Conservation (phyloP, 1,140 invertebrate genomes). For the Penaeus japonicus region DNA sequence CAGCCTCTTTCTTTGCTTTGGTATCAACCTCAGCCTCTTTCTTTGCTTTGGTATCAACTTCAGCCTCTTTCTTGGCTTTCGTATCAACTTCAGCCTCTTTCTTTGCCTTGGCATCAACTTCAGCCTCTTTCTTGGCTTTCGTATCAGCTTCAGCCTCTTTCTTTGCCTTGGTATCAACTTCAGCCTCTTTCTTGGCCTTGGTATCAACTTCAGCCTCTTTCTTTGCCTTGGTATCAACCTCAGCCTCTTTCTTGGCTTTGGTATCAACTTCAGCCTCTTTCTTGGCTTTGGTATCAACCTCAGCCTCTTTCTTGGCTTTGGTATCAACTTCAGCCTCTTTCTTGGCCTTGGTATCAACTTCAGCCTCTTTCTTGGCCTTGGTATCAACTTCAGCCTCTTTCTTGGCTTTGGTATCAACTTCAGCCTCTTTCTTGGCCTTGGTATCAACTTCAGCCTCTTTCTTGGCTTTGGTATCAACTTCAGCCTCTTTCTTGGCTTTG, state of each 20-base stretch:
- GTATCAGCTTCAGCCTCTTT: background rate
- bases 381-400: background rate
- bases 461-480: background rate
- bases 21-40: background rate
- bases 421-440: too few relatives aligned
- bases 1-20: background rate
- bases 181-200: background rate
- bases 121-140: background rate
- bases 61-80: background rate
- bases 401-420: background rate
- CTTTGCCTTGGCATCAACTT: background rate
- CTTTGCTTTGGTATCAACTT: background rate
- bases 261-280: background rate
- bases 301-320: slow-evolving; percentile 7
- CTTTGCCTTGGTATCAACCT: background rate
- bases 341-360: background rate
- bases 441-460: background rate
- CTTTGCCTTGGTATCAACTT: background rate
- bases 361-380: background rate
- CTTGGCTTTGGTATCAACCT: background rate
- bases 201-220: background rate
- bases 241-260: background rate
- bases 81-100: background rate
- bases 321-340: background rate
- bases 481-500: too few relatives aligned